Evolutionary conservation across 2,113 vertebrate genomes (phyloP), one percentile per base, ranked within the genome.

Genomic region (Thamnaconus septentrionalis): DNA sequence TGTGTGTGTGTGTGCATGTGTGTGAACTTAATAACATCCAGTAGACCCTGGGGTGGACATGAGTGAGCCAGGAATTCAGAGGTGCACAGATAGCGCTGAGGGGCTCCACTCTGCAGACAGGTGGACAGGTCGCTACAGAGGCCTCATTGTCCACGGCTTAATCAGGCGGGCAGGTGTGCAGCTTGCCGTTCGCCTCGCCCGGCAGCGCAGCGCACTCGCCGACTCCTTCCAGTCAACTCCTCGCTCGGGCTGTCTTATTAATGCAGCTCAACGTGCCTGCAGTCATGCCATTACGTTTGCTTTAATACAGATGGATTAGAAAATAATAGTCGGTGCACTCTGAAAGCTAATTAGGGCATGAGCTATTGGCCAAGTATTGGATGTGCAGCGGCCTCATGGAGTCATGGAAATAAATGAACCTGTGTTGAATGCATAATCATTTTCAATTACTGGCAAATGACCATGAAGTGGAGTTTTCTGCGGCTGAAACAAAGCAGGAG

Each of bases 81-180:
- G 62, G 75, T 75, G 79, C 69, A 82, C 62, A 80, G 81, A 87
- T 70, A 76, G 71, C 60, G 69, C 41, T 10, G 63, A 74, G 80
- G 79, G 78, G 73, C 78, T 80, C 79, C 63, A 59, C 56, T 79
- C 47, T 76, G 84, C 5, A 68, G 85, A 85, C 90, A 92, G 90
- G 90, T 92, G 90, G 88, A 85, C 83, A 81, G 71, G 71, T 73
- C 76, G 54, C 64, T 81, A 92, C 91, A 92, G 80, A 85, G 68
- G 45, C 62, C 64, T 67, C 74, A 69, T 90, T 92, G 90, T 92
- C 60, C 61, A 7, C 9, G 55, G 74, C 78, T 85, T 82, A 88
- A 88, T 85, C 83, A 88, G 76, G 66, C 70, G 73, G 75, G 81
- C 89, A 91, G 90, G 91, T 92, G 91, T 87, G 74, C 79, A 3